A percentile compares a stretch with the other conserved stretches of the same genome.
Conservation (phyloP, 2,797 vertebrate genomes). For the Botia almorhae region DNA sequence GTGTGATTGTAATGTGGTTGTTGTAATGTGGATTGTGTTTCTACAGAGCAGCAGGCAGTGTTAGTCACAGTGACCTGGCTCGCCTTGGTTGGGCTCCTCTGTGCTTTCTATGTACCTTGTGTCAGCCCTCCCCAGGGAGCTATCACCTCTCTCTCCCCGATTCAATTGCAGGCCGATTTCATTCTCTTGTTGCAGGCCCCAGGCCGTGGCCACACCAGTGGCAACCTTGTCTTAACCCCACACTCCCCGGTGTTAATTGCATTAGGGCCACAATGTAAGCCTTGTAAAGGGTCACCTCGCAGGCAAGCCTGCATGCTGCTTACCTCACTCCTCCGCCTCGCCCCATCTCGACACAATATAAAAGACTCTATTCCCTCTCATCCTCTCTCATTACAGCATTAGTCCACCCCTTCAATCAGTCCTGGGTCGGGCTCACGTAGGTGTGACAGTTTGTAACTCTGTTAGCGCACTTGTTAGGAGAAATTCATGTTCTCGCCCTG, state of each 20-base stretch:
- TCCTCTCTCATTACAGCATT: slow-evolving; percentile 90
- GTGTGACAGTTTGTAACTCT: slow-evolving; percentile 82
- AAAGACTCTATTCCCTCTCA: slow-evolving; percentile 84
- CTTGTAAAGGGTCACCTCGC: slow-evolving; percentile 84
- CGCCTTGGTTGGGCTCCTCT: slow-evolving; percentile 40
- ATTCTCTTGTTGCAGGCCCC: slow-evolving; percentile 71
- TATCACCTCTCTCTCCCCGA: slow-evolving; percentile 63
- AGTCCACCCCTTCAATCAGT: slow-evolving; percentile 83
- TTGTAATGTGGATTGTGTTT: slow-evolving; percentile 39
- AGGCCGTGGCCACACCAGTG: slow-evolving; percentile 79
- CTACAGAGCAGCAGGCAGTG: slow-evolving; percentile 25
- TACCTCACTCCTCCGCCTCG: slow-evolving; percentile 62
- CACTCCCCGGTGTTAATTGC: slow-evolving; percentile 84
- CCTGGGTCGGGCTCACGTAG: slow-evolving; percentile 71
- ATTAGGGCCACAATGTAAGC: slow-evolving; percentile 86
- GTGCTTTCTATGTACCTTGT: slow-evolving; percentile 40
- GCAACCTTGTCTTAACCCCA: slow-evolving; percentile 84
- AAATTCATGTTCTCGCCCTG: slow-evolving; percentile 63
- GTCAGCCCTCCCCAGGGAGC: slow-evolving; percentile 54
- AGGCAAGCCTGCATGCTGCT: slow-evolving; percentile 68
- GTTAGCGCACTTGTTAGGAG: slow-evolving; percentile 83
- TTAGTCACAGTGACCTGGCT: slow-evolving; percentile 44
- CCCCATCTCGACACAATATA: slow-evolving; percentile 73
- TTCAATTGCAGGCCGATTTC: slow-evolving; percentile 79
- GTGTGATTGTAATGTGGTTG: not conserved